These are phyloP conservation scores for Canis aureus DNA, from an alignment of 2,113 vertebrate genomes.

Conservation along the genomic window DNA sequence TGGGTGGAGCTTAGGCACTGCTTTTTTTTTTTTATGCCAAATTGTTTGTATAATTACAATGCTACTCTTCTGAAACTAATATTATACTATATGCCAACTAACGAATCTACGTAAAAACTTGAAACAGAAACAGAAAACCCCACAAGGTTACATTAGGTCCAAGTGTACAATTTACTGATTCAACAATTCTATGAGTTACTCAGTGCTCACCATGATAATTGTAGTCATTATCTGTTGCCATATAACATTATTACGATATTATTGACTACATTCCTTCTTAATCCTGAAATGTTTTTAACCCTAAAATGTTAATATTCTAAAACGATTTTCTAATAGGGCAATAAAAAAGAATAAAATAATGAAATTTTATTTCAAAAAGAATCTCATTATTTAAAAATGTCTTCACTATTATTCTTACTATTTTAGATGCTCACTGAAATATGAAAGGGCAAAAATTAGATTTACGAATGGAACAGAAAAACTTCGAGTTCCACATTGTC, in stretches of 20 bases:
- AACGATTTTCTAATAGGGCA: not conserved
- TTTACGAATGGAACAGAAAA: not conserved
- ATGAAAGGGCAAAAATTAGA: not conserved
- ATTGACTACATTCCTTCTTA: not conserved
- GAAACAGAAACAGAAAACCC: not conserved
- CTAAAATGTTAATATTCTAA: not conserved
- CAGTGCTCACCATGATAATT: not conserved
- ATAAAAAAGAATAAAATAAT: not conserved
- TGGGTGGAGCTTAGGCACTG: not conserved
- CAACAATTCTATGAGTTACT: not conserved
- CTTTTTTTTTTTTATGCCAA: not conserved
- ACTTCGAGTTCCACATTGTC: not conserved
- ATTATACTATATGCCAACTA: not conserved
- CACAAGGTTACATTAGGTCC: not conserved
- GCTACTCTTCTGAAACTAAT: not conserved
- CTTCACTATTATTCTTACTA: not conserved
- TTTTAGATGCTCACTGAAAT: not conserved
- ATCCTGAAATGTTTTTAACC: not conserved
- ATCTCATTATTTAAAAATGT: not conserved
- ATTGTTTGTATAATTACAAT: not conserved
- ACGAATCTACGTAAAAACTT: not conserved
- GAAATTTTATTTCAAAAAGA: conserved; percentile 17
- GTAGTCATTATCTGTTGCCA: not conserved
- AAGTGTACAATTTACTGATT: not conserved
- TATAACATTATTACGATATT: not conserved